phyloP scores from a whole-genome alignment of 2,113 vertebrate genomes.

The Chlamydotis undulata region DNA sequence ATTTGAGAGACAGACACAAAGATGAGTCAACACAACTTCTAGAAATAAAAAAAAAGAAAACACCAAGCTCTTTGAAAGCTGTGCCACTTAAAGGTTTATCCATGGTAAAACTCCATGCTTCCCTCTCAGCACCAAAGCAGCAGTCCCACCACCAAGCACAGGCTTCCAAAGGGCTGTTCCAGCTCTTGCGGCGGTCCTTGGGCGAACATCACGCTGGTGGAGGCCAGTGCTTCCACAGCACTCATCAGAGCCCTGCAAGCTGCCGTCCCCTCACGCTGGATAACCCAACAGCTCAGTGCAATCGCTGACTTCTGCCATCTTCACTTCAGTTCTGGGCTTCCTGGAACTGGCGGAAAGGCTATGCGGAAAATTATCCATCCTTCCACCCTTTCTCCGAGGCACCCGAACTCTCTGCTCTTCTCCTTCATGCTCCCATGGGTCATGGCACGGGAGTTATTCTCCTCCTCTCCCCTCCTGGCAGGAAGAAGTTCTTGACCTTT shows the following conservation, averaged over 20 bases:
- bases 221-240: accelerated
- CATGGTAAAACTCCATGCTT: accelerated
- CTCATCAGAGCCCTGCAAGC: background rate
- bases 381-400: background rate
- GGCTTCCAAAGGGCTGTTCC: background rate
- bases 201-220: background rate
- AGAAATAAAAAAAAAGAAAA: background rate
- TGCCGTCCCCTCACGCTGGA: accelerated
- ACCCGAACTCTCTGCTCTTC: background rate
- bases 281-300: background rate
- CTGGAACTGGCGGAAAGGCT: background rate
- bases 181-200: accelerated
- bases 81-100: no score
- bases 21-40: background rate
- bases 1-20: background rate
- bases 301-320: accelerated
- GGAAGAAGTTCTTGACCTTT: background rate
- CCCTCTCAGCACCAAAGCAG: background rate
- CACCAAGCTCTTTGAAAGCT: background rate
- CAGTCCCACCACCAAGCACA: accelerated
- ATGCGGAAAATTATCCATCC: background rate
- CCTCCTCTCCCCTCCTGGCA: background rate
- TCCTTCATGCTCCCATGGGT: background rate
- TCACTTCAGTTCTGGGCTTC: background rate
- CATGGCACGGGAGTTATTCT: background rate